Evolutionary conservation across 2,797 vertebrate species (phyloP).

Genomic region (Salarias fasciatus): DNA sequence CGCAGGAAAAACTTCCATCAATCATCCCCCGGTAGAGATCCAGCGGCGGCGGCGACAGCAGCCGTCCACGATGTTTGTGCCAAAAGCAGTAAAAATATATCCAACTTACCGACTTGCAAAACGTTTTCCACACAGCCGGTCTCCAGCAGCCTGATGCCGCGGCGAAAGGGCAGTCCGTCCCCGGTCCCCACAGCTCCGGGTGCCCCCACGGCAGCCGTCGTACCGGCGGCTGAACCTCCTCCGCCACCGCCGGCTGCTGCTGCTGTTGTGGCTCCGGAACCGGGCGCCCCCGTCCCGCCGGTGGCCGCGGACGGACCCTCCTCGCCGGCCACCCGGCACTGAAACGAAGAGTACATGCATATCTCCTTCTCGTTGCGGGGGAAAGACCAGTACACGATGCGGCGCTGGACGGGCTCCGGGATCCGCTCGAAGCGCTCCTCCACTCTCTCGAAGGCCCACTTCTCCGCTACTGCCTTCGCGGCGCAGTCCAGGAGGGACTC

Average conservation of each 20-base stretch:
- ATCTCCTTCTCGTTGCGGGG: conserved; percentile 97
- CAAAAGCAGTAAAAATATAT: conserved; percentile 5
- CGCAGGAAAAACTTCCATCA: conserved; percentile 74
- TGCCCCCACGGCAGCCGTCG: conserved; percentile 72
- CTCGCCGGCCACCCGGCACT: conserved; percentile 89
- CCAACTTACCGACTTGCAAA: conserved; percentile 97
- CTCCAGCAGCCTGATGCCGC: conserved; percentile 95
- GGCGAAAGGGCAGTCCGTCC: conserved; percentile 93
- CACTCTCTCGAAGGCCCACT: conserved; percentile 97
- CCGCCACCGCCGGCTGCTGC: conserved; percentile 69
- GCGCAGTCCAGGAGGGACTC: conserved; percentile 96
- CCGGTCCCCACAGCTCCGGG: conserved; percentile 78
- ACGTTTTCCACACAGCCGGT: conserved; percentile 97
- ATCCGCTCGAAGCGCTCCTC: conserved; percentile 98
- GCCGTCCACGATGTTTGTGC: conserved; percentile 24
- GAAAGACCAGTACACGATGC: conserved; percentile 98
- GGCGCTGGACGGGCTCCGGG: conserved; percentile 96
- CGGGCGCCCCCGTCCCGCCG: conserved; percentile 57
- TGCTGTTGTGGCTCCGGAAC: conserved; percentile 71
- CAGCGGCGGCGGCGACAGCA: conserved; percentile 35
- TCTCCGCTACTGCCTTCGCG: conserved; percentile 95
- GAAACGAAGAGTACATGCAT: conserved; percentile 98
- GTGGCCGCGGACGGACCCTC: conserved; percentile 76
- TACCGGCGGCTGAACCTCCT: conserved; percentile 74
- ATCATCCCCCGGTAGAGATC: conserved; percentile 59